These are phyloP conservation scores for Pherbina coryleti DNA, from an alignment of 2,888 invertebrate genomes.

Conservation along the genomic window DNA sequence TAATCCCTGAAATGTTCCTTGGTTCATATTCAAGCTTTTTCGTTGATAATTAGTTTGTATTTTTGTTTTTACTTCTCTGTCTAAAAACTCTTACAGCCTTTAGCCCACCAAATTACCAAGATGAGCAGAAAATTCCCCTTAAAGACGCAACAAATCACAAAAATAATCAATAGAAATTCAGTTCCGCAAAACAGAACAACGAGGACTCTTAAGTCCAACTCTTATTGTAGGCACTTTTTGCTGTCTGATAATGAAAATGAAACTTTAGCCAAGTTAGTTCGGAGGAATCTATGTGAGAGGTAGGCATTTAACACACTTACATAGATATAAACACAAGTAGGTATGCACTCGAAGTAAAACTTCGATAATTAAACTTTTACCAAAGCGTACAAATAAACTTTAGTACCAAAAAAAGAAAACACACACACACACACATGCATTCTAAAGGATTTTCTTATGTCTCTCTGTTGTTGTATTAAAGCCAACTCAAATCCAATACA, in stretches of 20 bases:
- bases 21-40: no score
- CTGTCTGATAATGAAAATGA: neutral
- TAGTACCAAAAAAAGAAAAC: neutral
- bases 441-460: no score
- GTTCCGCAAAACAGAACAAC: neutral
- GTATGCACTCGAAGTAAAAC: neutral
- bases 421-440: neutral
- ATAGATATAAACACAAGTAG: neutral
- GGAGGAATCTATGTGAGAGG: neutral
- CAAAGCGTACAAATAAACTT: constrained; percentile 5
- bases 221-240: neutral
- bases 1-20: no score
- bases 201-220: neutral
- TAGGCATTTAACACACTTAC: neutral
- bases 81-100: no score
- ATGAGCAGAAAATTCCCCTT: no score
- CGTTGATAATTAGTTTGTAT: no score
- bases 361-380: constrained; percentile 14
- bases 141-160: no score
- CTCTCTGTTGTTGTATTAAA: no score
- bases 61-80: no score
- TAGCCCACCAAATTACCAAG: no score
- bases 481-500: neutral
- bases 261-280: neutral
- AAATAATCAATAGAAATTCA: neutral